Base-by-base conservation (phyloP, 1,140 invertebrate genomes). In the Pogonomyrmex barbatus region DNA sequence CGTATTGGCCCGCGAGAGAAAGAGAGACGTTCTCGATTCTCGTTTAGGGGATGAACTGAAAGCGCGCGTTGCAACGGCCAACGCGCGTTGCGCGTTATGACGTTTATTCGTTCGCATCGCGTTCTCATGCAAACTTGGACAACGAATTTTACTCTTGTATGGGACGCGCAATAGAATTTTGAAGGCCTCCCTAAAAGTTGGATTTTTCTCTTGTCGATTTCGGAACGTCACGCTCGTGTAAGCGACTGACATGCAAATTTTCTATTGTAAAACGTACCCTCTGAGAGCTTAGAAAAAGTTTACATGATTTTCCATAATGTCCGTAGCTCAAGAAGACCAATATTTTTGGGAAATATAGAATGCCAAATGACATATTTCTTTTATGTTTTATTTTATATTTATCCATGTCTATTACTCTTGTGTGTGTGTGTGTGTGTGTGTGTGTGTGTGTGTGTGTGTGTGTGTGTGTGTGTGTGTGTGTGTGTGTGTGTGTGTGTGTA, bases 31-130 rank as follows among this genome's bases (percentile, higher is more conserved):
- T 83, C 24, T 24, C 24, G 24, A 24, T 24, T 24, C 24, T 24
- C 79, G 79, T 83, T 82, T 83, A 50, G 45, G 10, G 79, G 68
- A 83, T 83, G 79, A 62, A 75, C 52, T 42, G 45, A 42, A 52
- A 33, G 45, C 33, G 60, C 56, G 39, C 47, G 30, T n/a, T n/a
- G 9, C 68, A 47, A 71, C 68, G 24, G 33, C 70, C 30, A 54
- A 54, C 67, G 30, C 67, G 30, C 68, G 47, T 71, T 17, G 47
- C 30, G 68, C 17, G 12, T 33, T 54, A 10, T 78, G 60, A 65
- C 76, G 76, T 60, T 36, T 78, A 65, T 65, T 78, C 60, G 73
- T 76, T 76, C 39, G 39, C 77, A 36, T 79, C 36, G 54, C 67
- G 68, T 75, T 58, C 60, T 50, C 54, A 70, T 70, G 78, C 62